These are phyloP conservation scores for Boulengeromyrus knoepffleri DNA, from an alignment of 2,113 vertebrate genomes.

Conservation along the genomic window DNA sequence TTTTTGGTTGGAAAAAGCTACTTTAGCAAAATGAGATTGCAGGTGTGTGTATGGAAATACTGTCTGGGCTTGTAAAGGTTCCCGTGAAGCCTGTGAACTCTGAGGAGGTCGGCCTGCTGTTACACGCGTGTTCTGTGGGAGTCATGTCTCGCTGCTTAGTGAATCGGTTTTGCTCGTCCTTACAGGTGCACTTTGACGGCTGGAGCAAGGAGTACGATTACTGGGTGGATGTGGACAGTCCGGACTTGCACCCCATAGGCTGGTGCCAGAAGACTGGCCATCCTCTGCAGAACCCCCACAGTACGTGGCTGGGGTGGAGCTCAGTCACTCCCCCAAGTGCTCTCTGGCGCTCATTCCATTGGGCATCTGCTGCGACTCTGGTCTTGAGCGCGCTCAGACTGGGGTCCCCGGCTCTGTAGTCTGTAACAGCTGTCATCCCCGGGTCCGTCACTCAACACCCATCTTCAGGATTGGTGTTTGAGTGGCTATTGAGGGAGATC, in stretches of 20 bases:
- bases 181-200: slow-evolving; percentile 79
- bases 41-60: neutral
- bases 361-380: neutral
- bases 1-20: neutral
- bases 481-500: neutral
- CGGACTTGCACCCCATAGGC: slow-evolving; percentile 77
- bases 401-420: neutral
- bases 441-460: neutral
- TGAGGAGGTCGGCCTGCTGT: neutral
- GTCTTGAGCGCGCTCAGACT: neutral
- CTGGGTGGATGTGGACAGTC: slow-evolving; percentile 78
- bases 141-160: neutral
- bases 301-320: slow-evolving; percentile 41
- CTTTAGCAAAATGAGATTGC: neutral
- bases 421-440: neutral
- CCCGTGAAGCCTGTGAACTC: neutral
- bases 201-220: slow-evolving; percentile 78
- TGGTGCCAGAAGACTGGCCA: slow-evolving; percentile 89
- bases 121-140: neutral
- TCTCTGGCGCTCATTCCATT: neutral
- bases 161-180: neutral
- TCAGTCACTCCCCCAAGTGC: neutral
- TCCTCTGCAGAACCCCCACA: slow-evolving; percentile 68
- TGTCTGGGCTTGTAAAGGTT: neutral
- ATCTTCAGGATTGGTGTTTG: neutral